These are phyloP conservation scores for Chaetogeoica ovagalla DNA, from an alignment of 2,888 invertebrate genomes.

Conservation along the genomic window DNA sequence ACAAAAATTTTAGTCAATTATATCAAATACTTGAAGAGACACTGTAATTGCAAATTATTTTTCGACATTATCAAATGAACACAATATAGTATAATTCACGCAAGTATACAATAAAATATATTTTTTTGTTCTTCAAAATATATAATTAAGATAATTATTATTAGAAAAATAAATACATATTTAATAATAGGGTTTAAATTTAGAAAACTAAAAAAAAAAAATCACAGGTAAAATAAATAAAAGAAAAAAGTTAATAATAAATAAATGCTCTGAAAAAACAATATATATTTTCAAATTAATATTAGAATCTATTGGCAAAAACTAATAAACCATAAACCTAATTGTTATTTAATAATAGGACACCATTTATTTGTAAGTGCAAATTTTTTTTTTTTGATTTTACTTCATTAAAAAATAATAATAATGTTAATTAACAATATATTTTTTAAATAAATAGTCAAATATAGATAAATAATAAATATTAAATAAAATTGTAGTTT, in stretches of 20 bases:
- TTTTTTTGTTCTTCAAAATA: constrained; percentile 16
- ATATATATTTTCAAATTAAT: constrained; percentile 24
- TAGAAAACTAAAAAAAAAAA: constrained; percentile 22
- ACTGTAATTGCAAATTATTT: neutral
- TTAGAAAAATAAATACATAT: constrained; percentile 46
- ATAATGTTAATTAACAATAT: constrained; percentile 36
- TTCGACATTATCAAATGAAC: neutral
- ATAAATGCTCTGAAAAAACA: constrained; percentile 33
- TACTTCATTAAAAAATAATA: constrained; percentile 20
- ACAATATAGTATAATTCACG: neutral
- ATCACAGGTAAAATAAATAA: constrained; percentile 33
- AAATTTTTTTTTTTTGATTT: constrained; percentile 29
- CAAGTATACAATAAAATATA: constrained; percentile 2
- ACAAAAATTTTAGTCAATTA: constrained; percentile 29
- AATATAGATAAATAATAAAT: constrained; percentile 31
- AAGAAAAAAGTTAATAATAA: constrained; percentile 44
- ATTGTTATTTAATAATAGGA: constrained; percentile 47
- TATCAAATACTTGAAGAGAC: constrained; percentile 29
- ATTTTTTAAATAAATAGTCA: constrained; percentile 11
- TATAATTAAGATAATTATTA: constrained; percentile 10
- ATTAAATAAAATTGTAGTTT: constrained; percentile 2
- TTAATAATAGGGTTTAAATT: constrained; percentile 12
- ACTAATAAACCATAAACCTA: constrained; percentile 11
- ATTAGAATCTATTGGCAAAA: constrained; percentile 18
- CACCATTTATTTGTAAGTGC: constrained; percentile 20